These are phyloP conservation scores for Gymnarchus niloticus DNA, from an alignment of 2,113 vertebrate species.

Conservation along the genomic window DNA sequence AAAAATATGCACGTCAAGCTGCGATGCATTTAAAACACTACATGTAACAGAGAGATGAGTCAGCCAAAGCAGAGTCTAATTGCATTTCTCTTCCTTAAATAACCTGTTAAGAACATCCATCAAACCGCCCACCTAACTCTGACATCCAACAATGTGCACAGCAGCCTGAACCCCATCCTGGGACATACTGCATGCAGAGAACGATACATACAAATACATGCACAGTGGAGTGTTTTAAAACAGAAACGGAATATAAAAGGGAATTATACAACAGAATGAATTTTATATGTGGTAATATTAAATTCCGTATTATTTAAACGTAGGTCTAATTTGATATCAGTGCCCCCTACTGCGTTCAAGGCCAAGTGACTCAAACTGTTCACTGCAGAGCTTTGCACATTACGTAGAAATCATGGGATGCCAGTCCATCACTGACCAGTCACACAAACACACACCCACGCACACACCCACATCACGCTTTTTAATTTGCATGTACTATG, in stretches of 20 bases:
- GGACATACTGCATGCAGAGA: too few relatives aligned
- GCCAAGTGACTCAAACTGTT: background rate
- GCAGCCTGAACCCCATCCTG: background rate
- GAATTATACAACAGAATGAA: background rate
- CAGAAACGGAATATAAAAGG: background rate
- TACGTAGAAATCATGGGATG: background rate
- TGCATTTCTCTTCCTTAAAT: background rate
- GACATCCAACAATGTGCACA: background rate
- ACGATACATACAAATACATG: background rate
- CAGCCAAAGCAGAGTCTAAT: background rate
- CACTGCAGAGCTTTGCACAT: background rate
- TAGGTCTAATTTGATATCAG: background rate
- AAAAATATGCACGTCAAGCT: background rate
- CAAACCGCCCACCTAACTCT: background rate
- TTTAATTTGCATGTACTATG: too few relatives aligned
- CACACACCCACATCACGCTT: background rate
- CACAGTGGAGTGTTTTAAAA: slow-evolving; percentile 7
- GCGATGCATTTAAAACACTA: background rate
- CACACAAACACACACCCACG: background rate
- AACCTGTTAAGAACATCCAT: background rate
- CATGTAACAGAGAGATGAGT: background rate
- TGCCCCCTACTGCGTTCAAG: background rate
- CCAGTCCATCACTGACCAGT: background rate
- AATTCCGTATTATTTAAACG: background rate
- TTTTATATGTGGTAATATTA: background rate